A percentile compares a stretch with the other conserved stretches of the same genome.
Conservation (phyloP, 2,888 invertebrate genomes). For the Andrena camellia region DNA sequence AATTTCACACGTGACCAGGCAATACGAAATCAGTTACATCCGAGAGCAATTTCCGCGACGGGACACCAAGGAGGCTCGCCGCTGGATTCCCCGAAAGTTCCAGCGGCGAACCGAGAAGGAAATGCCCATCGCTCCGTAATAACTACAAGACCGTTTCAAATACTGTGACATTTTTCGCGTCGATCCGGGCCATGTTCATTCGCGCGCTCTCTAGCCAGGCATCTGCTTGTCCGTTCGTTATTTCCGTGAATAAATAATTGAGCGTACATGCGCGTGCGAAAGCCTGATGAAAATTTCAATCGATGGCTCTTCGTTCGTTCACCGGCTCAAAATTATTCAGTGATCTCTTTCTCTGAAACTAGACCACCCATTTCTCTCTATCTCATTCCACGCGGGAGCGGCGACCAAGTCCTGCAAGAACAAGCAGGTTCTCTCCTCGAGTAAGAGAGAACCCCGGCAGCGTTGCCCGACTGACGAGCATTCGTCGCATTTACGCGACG, state of each 20-base stretch:
- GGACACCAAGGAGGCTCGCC: not conserved
- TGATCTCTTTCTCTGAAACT: conserved; percentile 52
- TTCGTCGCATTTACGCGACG: conserved; percentile 16
- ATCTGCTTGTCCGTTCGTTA: conserved; percentile 73
- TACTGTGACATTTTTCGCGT: conserved; percentile 1
- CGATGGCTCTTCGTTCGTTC: conserved; percentile 77
- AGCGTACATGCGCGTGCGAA: conserved; percentile 75
- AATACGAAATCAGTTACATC: conserved; percentile 20
- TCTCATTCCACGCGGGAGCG: conserved; percentile 12
- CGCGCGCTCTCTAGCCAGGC: conserved; percentile 38
- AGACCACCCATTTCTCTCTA: not conserved
- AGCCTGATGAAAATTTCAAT: conserved; percentile 81
- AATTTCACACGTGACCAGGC: conserved; percentile 21
- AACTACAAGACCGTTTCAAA: conserved; percentile 10
- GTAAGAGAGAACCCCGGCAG: conserved; percentile 6
- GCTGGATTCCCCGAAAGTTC: conserved; percentile 9
- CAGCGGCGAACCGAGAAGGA: not conserved
- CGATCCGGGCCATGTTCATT: conserved; percentile 9
- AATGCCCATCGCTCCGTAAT: conserved; percentile 1
- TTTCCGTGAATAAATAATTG: conserved; percentile 80
- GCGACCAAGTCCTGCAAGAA: conserved; percentile 30
- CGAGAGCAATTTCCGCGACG: not conserved
- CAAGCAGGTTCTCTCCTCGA: conserved; percentile 29
- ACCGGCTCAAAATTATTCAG: conserved; percentile 72
- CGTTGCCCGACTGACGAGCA: conserved; percentile 12